These are phyloP conservation scores for Mermis nigrescens DNA, from an alignment of 2,888 invertebrate genomes.

Conservation along the genomic window DNA sequence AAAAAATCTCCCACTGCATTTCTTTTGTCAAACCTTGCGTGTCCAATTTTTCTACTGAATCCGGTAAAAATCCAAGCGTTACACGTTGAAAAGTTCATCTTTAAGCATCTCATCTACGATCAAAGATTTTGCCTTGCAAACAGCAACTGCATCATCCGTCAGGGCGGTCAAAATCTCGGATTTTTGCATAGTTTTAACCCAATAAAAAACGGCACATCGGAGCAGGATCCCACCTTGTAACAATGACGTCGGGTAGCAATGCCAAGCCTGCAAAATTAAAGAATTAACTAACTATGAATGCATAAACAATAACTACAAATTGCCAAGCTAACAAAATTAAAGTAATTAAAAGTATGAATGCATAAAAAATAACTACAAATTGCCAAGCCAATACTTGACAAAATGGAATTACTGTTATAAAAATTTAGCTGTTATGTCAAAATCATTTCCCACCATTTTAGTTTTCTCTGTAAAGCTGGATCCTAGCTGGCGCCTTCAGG, in stretches of 20 bases:
- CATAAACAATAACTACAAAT: too few relatives aligned
- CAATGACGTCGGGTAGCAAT: neutral
- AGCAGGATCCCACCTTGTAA: neutral
- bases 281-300: neutral
- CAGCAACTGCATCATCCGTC: too few relatives aligned
- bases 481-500: neutral
- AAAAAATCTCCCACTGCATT: too few relatives aligned
- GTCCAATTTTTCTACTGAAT: too few relatives aligned
- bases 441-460: neutral
- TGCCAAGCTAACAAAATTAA: neutral
- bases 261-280: neutral
- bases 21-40: too few relatives aligned
- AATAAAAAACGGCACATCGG: too few relatives aligned
- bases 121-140: too few relatives aligned
- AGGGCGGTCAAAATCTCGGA: too few relatives aligned
- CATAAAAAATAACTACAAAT: neutral
- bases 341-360: neutral
- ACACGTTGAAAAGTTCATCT: too few relatives aligned
- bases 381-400: neutral
- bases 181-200: too few relatives aligned
- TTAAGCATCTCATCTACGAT: too few relatives aligned
- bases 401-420: neutral
- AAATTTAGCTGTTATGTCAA: neutral
- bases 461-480: neutral
- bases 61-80: too few relatives aligned